Conservation (phyloP, 2,888 invertebrate species). For the Hanleya hanleyi region DNA sequence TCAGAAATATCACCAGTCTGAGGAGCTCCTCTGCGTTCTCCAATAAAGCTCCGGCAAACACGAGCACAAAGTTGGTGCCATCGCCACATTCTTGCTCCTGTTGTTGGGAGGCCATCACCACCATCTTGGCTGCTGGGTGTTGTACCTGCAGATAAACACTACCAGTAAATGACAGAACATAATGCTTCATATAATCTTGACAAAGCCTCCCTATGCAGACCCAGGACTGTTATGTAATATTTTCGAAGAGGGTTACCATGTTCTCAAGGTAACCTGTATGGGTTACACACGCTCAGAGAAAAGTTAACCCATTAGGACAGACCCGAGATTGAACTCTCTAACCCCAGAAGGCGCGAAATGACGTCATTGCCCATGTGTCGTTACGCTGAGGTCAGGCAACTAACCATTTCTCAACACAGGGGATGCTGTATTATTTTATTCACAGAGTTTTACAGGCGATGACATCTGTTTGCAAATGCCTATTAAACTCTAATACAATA, state of each 20-base stretch:
- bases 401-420: too few relatives aligned
- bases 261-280: not conserved
- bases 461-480: too few relatives aligned
- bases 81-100: constrained; percentile 99
- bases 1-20: constrained; percentile 82
- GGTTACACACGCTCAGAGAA: not conserved
- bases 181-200: not conserved
- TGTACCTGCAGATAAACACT: constrained; percentile 81
- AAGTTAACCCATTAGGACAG: too few relatives aligned
- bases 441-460: too few relatives aligned
- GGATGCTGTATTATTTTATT: too few relatives aligned
- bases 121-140: constrained; percentile 97
- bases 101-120: constrained; percentile 97
- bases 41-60: constrained; percentile 92
- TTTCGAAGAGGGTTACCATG: too few relatives aligned
- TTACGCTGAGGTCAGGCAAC: too few relatives aligned
- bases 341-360: too few relatives aligned
- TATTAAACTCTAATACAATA: too few relatives aligned
- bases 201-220: not conserved
- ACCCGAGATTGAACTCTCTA: too few relatives aligned
- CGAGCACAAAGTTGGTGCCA: constrained; percentile 98
- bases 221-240: not conserved
- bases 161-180: not conserved
- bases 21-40: constrained; percentile 94
- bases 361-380: too few relatives aligned